Conservation (phyloP, 2,797 vertebrate genomes). For the Syngnathus acus region DNA sequence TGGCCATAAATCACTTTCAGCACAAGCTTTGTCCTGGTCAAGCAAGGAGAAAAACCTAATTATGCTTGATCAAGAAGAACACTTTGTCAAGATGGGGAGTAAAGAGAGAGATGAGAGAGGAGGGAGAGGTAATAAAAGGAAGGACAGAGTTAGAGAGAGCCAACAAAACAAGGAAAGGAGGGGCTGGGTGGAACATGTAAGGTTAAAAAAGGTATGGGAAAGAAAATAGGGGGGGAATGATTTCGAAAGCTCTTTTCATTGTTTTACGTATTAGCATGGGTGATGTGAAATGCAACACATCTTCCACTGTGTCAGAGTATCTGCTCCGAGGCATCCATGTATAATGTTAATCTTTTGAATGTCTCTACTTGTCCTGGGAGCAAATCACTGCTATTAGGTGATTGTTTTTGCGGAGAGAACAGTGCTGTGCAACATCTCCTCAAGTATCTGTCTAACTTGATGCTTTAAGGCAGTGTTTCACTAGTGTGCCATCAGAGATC, state of each 20-base stretch:
- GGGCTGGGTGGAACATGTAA: neutral
- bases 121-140: constrained; percentile 53
- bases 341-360: constrained; percentile 65
- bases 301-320: constrained; percentile 13
- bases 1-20: constrained; percentile 70
- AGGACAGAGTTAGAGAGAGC: constrained; percentile 47
- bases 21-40: constrained; percentile 67
- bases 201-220: constrained; percentile 5
- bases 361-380: constrained; percentile 42
- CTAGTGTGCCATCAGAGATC: too few species aligned
- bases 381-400: constrained; percentile 44
- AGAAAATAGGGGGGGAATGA: constrained; percentile 3
- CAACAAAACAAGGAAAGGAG: constrained; percentile 37
- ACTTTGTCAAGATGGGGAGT: constrained; percentile 55
- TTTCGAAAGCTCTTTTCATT: constrained; percentile 10
- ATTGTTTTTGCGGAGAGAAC: constrained; percentile 39
- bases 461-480: too few species aligned
- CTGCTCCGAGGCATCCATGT: constrained; percentile 35
- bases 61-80: constrained; percentile 69
- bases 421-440: constrained; percentile 1
- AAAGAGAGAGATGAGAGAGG: constrained; percentile 25
- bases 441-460: neutral
- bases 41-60: constrained; percentile 74
- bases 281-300: constrained; percentile 28
- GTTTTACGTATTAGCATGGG: constrained; percentile 28